These are phyloP conservation scores for Drosophila nikananu DNA, from an alignment of 1,140 invertebrate genomes.

Conservation along the genomic window DNA sequence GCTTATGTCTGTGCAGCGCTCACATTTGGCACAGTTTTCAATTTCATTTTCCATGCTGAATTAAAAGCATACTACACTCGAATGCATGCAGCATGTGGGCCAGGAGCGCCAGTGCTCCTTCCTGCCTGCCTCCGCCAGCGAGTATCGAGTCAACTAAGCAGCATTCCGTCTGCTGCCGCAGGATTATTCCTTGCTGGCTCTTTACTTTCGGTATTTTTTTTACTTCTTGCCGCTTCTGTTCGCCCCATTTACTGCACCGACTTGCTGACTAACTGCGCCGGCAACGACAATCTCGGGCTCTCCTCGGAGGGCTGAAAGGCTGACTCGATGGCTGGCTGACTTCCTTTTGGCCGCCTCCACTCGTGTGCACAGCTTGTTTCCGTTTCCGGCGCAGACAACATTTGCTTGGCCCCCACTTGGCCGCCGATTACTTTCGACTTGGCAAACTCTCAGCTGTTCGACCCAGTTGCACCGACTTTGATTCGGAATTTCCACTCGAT, in stretches of 20 bases:
- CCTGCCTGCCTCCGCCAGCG: neutral
- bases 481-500: slow-evolving; percentile 49
- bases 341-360: slow-evolving; percentile 69
- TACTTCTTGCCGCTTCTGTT: slow-evolving; percentile 24
- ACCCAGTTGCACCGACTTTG: slow-evolving; percentile 62
- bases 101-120: slow-evolving; percentile 8
- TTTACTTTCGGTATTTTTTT: slow-evolving; percentile 32
- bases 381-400: slow-evolving; percentile 75
- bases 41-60: slow-evolving; percentile 72
- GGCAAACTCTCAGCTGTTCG: slow-evolving; percentile 51
- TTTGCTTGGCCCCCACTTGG: slow-evolving; percentile 62
- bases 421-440: slow-evolving; percentile 57
- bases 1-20: slow-evolving; percentile 30
- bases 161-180: slow-evolving; percentile 53
- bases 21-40: slow-evolving; percentile 75
- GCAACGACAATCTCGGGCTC: slow-evolving; percentile 47
- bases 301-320: slow-evolving; percentile 11
- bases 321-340: slow-evolving; percentile 46
- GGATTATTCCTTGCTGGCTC: slow-evolving; percentile 35
- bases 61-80: slow-evolving; percentile 66
- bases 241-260: slow-evolving; percentile 60
- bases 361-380: slow-evolving; percentile 78
- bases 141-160: slow-evolving; percentile 25
- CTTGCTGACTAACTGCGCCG: slow-evolving; percentile 54
- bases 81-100: slow-evolving; percentile 37